A percentile compares a stretch with the other conserved stretches of the same genome.
Conservation (phyloP, 2,888 invertebrate species). For the Ganaspis brasiliensis region DNA sequence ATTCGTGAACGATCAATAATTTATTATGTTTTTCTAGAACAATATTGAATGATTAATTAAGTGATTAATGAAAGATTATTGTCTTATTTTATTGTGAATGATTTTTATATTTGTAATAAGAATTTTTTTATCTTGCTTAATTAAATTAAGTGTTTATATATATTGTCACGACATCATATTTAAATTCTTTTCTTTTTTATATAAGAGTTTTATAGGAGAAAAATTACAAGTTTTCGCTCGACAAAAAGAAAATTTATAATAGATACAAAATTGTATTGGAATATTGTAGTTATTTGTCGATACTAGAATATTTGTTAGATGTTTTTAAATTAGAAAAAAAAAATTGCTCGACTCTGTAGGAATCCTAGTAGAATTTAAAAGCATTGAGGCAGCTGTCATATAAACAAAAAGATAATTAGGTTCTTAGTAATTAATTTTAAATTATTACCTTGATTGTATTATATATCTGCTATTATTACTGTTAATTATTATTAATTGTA, state of each 20-base stretch:
- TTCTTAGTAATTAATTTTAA: slow-evolving; percentile 74
- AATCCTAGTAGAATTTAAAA: slow-evolving; percentile 77
- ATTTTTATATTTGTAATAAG: not conserved
- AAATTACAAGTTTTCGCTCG: not conserved
- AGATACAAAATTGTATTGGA: slow-evolving; percentile 1
- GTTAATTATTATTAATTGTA: slow-evolving; percentile 75
- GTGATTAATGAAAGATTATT: not conserved
- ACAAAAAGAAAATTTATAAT: slow-evolving; percentile 5
- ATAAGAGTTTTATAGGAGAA: not conserved
- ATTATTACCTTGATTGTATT: slow-evolving; percentile 77
- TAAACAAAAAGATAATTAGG: slow-evolving; percentile 77
- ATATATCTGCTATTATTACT: slow-evolving; percentile 77
- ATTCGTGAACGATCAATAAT: not conserved
- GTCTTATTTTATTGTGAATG: not conserved
- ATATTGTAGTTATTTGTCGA: not conserved
- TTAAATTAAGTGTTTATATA: no score
- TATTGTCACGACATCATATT: not conserved
- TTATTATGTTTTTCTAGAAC: not conserved
- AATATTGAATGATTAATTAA: not conserved
- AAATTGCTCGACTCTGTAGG: slow-evolving; percentile 76
- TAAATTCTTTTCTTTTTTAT: not conserved
- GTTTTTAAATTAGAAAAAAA: slow-evolving; percentile 47
- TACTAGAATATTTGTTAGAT: not conserved
- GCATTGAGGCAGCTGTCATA: slow-evolving; percentile 81
- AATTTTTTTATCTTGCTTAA: not conserved